These are phyloP conservation scores for Drosophila ochracea DNA, from an alignment of 2,888 invertebrate genomes.

Conservation along the genomic window DNA sequence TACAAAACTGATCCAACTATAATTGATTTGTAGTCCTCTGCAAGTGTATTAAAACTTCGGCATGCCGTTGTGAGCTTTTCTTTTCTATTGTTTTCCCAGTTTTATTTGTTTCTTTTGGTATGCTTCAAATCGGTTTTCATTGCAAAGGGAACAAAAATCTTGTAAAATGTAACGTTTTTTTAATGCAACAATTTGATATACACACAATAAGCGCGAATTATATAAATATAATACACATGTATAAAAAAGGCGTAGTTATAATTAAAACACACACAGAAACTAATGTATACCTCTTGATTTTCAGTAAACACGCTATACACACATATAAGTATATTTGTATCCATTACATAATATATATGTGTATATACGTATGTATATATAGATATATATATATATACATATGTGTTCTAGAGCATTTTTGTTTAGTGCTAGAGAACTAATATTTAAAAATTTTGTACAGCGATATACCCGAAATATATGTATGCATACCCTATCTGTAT, in stretches of 20 bases:
- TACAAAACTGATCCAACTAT: background rate
- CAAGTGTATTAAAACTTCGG: slow-evolving; percentile 10
- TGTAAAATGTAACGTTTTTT: slow-evolving; percentile 39
- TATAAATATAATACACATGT: slow-evolving; percentile 26
- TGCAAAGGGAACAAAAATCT: slow-evolving; percentile 68
- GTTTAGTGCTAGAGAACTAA: slow-evolving; percentile 50
- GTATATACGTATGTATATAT: slow-evolving; percentile 18
- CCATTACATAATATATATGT: slow-evolving; percentile 23
- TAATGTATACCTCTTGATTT: slow-evolving; percentile 54
- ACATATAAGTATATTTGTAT: slow-evolving; percentile 29
- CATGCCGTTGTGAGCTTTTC: slow-evolving; percentile 19
- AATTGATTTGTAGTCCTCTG: background rate
- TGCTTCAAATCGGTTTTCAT: slow-evolving; percentile 59
- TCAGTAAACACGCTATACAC: slow-evolving; percentile 38
- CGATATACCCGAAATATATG: slow-evolving; percentile 28
- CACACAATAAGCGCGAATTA: slow-evolving; percentile 24
- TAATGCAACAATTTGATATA: slow-evolving; percentile 42
- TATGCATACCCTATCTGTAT: slow-evolving; percentile 30
- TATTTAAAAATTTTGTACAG: slow-evolving; percentile 58
- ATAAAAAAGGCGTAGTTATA: slow-evolving; percentile 43
- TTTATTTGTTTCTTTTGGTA: slow-evolving; percentile 16
- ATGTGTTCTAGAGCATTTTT: slow-evolving; percentile 62
- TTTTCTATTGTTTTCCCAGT: background rate
- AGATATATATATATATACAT: slow-evolving; percentile 29
- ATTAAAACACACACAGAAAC: slow-evolving; percentile 33